Evolutionary conservation across 2,888 invertebrate species (phyloP).

Genomic region (Zhuqinia jingwanae): DNA sequence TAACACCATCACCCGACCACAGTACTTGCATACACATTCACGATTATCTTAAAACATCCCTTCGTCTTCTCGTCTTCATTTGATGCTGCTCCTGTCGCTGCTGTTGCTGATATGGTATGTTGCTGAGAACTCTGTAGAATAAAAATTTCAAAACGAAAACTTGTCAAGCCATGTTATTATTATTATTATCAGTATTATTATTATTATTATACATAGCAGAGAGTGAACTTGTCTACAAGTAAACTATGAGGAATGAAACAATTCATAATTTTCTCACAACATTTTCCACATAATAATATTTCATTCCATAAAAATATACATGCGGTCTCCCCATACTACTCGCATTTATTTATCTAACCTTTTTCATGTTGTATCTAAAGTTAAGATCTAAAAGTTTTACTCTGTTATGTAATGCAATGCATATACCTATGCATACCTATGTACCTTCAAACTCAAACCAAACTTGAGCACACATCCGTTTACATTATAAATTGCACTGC

Average conservation of each 20-base stretch:
- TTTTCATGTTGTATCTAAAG: slow-evolving; percentile 1
- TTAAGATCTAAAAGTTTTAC: slow-evolving; percentile 15
- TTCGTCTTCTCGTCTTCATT: background rate
- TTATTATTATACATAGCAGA: too few species aligned
- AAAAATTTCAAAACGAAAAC: slow-evolving; percentile 63
- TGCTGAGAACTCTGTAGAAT: slow-evolving; percentile 63
- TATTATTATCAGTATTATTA: too few species aligned
- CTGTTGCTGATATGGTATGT: background rate
- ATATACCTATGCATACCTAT: slow-evolving; percentile 9
- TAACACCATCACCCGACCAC: slow-evolving; percentile 16
- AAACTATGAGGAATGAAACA: slow-evolving; percentile 41
- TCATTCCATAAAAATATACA: slow-evolving; percentile 8
- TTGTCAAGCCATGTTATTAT: slow-evolving; percentile 67
- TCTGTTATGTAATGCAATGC: background rate
- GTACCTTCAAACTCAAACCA: background rate
- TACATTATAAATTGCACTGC: slow-evolving; percentile 20
- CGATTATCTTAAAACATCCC: slow-evolving; percentile 34
- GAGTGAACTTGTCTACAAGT: slow-evolving; percentile 61
- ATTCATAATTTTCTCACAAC: slow-evolving; percentile 59
- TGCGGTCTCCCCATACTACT: slow-evolving; percentile 1
- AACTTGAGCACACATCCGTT: slow-evolving; percentile 37
- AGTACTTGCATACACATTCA: slow-evolving; percentile 37
- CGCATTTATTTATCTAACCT: slow-evolving; percentile 29
- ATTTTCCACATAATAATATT: slow-evolving; percentile 7
- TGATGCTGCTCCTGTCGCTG: background rate